These are phyloP conservation scores for Phenganax marumi DNA, from an alignment of 92 coral and sea anemone genomes.

Conservation along the genomic window DNA sequence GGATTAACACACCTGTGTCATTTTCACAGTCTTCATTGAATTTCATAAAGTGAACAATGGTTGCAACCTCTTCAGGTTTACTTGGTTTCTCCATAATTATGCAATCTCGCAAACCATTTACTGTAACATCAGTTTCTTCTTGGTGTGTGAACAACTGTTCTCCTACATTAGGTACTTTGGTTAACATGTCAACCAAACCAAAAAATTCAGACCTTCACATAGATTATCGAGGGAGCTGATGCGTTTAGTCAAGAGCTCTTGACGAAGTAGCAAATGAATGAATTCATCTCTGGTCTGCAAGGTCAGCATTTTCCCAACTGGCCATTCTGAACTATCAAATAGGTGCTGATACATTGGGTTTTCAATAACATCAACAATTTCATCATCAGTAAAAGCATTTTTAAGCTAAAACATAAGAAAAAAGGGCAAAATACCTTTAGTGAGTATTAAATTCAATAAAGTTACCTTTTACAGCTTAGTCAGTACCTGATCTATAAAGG, in stretches of 20 bases:
- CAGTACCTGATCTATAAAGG: constrained; percentile 16
- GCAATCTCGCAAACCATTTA: neutral
- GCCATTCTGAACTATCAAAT: neutral
- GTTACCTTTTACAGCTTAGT: too few species aligned
- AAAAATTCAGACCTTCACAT: constrained; percentile 5
- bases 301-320: neutral
- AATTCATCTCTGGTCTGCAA: neutral
- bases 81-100: neutral
- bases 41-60: neutral
- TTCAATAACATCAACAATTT: neutral
- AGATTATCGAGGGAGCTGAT: neutral
- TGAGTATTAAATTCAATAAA: too few species aligned
- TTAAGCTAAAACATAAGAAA: neutral
- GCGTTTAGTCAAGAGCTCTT: constrained; percentile 5
- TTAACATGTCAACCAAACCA: neutral
- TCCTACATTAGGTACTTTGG: neutral
- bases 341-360: neutral
- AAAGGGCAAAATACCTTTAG: neutral
- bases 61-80: neutral
- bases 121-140: neutral
- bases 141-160: neutral
- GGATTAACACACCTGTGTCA: neutral
- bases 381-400: constrained; percentile 1
- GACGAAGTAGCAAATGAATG: neutral
- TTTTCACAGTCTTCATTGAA: neutral